Percentiles rank a stretch among this genome's conserved stretches.
Evolutionary conservation across 2,113 vertebrate species (phyloP).

Genomic region (Entelurus aequoreus): DNA sequence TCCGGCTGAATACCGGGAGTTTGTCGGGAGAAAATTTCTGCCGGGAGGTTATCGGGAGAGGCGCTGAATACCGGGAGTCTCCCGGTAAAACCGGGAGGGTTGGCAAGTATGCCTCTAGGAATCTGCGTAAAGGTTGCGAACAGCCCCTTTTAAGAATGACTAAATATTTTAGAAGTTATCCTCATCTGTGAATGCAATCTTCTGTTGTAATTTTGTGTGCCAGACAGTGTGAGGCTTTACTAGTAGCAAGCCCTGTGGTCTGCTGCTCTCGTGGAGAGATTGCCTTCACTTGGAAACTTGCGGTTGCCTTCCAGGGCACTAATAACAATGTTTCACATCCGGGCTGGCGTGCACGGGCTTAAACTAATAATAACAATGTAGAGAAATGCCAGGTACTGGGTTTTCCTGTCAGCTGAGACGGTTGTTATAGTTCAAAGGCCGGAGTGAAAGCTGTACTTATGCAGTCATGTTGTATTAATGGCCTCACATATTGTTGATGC

Average conservation of each 20-base stretch:
- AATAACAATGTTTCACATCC: conserved; percentile 42
- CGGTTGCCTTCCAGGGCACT: conserved; percentile 26
- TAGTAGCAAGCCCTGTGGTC: conserved; percentile 43
- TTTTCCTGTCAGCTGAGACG: conserved; percentile 42
- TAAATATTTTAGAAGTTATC: conserved; percentile 33
- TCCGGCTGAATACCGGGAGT: no score
- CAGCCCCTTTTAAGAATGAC: conserved; percentile 7
- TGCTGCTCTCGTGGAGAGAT: conserved; percentile 53
- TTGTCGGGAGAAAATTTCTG: no score
- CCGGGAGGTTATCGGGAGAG: no score
- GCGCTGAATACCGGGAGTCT: no score
- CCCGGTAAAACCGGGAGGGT: no score
- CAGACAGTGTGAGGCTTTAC: conserved; percentile 21
- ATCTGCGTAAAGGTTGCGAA: no score
- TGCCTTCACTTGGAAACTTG: conserved; percentile 51
- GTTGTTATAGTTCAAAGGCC: conserved; percentile 31
- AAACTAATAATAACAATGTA: conserved; percentile 50
- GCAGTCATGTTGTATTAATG: conserved; percentile 37
- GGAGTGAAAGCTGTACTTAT: conserved; percentile 25
- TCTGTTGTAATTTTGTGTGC: conserved; percentile 30
- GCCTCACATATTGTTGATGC: conserved; percentile 10
- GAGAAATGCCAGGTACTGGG: conserved; percentile 37
- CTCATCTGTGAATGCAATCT: conserved; percentile 34
- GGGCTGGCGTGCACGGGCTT: conserved; percentile 20
- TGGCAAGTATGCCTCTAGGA: no score